Percentiles rank a stretch among this genome's conserved stretches.
These are phyloP conservation scores for Cossypha niveicapilla DNA, from an alignment of 2,797 vertebrate species.

Conservation along the genomic window DNA sequence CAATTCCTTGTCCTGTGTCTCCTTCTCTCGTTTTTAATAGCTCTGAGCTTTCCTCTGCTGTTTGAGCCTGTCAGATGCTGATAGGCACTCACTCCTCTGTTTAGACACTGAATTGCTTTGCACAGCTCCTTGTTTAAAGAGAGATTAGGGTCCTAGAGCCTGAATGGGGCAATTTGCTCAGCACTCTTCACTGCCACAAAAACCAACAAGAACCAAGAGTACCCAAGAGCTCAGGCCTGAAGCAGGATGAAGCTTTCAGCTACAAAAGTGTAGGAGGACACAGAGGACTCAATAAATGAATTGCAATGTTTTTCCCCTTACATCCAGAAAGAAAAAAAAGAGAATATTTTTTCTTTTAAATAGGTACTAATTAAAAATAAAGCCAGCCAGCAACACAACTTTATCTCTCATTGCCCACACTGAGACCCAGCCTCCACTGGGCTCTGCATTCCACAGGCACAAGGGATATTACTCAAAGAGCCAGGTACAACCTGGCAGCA, in stretches of 20 bases:
- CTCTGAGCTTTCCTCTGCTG: neutral
- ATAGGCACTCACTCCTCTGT: constrained; percentile 16
- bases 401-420: neutral
- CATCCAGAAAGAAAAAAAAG: neutral
- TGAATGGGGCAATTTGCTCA: constrained; percentile 10
- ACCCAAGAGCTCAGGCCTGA: neutral
- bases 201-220: neutral
- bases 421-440: neutral
- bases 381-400: neutral
- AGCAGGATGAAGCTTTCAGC: neutral
- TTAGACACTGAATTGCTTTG: constrained; percentile 31
- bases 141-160: constrained; percentile 27
- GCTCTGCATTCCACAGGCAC: neutral
- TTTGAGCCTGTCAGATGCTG: neutral
- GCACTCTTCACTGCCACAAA: neutral
- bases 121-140: constrained; percentile 37
- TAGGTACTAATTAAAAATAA: neutral
- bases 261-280: neutral
- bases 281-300: neutral
- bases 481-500: neutral
- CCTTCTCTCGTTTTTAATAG: neutral
- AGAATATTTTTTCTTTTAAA: neutral
- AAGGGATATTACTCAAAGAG: neutral
- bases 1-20: neutral
- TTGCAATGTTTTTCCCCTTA: neutral